Conservation (phyloP, 2,888 invertebrate genomes). For the Atrina japonica region DNA sequence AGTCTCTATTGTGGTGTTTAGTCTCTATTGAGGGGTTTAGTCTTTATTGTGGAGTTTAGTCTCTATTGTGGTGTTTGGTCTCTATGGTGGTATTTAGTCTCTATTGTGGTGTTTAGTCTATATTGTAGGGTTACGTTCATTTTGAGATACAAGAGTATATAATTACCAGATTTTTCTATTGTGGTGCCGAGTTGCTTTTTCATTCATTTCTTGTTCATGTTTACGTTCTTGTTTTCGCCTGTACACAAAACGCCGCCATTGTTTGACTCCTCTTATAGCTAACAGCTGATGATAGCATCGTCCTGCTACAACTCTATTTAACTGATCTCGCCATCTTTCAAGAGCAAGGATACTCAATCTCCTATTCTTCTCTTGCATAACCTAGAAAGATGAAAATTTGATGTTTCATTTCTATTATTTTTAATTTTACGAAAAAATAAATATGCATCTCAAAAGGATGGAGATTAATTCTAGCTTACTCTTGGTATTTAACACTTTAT, state of each 20-base stretch:
- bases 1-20: too few relatives aligned
- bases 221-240: conserved; percentile 53
- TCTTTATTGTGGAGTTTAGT: too few relatives aligned
- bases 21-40: too few relatives aligned
- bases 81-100: too few relatives aligned
- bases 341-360: conserved; percentile 52
- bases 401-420: too few relatives aligned
- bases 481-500: too few relatives aligned
- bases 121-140: too few relatives aligned
- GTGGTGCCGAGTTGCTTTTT: conserved; percentile 59
- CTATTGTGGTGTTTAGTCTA: too few relatives aligned
- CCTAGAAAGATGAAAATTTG: too few relatives aligned
- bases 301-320: conserved; percentile 60
- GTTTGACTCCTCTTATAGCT: conserved; percentile 55
- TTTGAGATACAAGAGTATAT: too few relatives aligned
- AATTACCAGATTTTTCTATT: conserved; percentile 62
- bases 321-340: conserved; percentile 57
- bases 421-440: too few relatives aligned
- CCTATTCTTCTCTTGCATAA: conserved; percentile 49
- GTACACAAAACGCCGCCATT: conserved; percentile 63
- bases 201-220: conserved; percentile 53
- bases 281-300: conserved; percentile 65
- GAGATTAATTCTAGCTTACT: not conserved
- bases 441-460: not conserved
- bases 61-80: too few relatives aligned